These are phyloP conservation scores for Scyliorhinus canicula DNA, from an alignment of 2,797 vertebrate genomes.

Conservation along the genomic window DNA sequence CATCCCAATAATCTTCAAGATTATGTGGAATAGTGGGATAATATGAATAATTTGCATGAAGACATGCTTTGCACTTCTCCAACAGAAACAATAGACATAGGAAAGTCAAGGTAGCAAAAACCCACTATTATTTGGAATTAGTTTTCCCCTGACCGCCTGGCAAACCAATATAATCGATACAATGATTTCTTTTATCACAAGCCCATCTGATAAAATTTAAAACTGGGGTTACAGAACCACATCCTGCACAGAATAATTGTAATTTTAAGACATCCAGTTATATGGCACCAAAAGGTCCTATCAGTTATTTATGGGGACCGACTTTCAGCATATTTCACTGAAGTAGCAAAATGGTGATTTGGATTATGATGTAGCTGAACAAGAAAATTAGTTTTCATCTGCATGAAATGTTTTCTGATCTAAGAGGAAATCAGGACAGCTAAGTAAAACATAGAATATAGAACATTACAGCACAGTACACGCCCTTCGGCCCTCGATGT, in stretches of 20 bases:
- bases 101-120: not conserved
- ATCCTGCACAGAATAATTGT: not conserved
- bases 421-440: not conserved
- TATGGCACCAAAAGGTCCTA: not conserved
- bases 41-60: not conserved
- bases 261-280: not conserved
- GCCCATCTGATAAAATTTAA: not conserved
- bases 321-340: not conserved
- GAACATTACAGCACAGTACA: no score
- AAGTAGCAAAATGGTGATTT: not conserved
- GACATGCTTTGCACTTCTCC: not conserved
- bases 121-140: not conserved
- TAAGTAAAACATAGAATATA: no score
- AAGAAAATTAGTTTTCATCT: not conserved
- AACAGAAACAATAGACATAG: not conserved
- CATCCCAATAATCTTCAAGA: no score
- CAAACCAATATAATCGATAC: not conserved
- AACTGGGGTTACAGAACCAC: not conserved
- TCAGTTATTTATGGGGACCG: not conserved
- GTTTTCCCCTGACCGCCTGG: not conserved
- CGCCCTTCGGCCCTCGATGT: no score
- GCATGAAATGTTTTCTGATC: not conserved
- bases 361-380: not conserved
- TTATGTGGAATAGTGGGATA: no score
- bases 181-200: not conserved